Evolutionary conservation across 2,797 vertebrate genomes (phyloP), one percentile per base, ranked within the genome.

Genomic region (Scyliorhinus canicula): DNA sequence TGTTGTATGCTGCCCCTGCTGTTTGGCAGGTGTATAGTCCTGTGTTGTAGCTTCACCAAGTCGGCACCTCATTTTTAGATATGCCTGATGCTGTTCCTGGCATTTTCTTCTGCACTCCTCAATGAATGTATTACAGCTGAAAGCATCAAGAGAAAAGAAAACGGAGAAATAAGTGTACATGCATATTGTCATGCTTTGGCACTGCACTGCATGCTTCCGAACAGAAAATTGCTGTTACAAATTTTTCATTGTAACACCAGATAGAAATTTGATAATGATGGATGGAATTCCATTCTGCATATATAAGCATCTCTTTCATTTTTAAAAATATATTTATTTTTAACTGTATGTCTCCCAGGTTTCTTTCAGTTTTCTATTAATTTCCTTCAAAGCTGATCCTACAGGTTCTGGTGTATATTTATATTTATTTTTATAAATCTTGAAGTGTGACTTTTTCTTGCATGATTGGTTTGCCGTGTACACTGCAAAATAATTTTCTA

Each of bases 401-500:
- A n/a, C 47, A 71, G 28, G 16, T 94, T 71, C 47, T 74, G 44
- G 11, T 21, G 40, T 8, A 8, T 93, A 52, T 94, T 67, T 69
- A 19, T 86, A 86, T 52, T 55, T 88, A 0, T 19, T 90, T 90
- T 40, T 74, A 55, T 69, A 47, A 69, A 69, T 74, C 67, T 65
- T 31, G 44, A 74, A 94, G 65, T 94, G 50, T 52, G 44, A 52
- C 28, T 90, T 90, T 57, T 16, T 93, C 60, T 93, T n/a, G 82
- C 50, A 93, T 95, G 94, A 95, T 88, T 93, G 24, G 5, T 95
- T 4, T 74, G 9, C 4, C 74, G 0, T 79, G 1, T 79, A 1
- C 21, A 91, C 79, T 95, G 90, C 95, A 95, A 31, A 77, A 55
- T 60, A 63, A 95, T 95, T 60, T 84, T 63, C 96, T 96, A 96